Conservation (phyloP, 1,140 invertebrate species). For the Panonychus citri region DNA sequence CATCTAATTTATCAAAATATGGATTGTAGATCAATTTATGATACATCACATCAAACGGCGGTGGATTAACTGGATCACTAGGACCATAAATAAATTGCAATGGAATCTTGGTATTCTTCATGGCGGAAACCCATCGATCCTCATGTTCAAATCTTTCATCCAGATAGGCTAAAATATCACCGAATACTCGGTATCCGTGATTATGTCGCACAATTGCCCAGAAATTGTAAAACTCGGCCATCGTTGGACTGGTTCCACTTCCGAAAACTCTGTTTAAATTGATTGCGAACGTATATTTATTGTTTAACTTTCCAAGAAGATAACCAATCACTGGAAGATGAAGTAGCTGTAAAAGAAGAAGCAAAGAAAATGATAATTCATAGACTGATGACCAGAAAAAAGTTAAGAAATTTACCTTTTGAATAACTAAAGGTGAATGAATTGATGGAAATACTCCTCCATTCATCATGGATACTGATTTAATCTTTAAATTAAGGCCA, state of each 20-base stretch:
- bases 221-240: conserved; percentile 19
- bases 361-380: not conserved
- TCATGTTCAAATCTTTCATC: conserved; percentile 15
- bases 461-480: conserved; percentile 20
- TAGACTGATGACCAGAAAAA: no score
- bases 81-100: conserved; percentile 20
- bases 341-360: conserved; percentile 8
- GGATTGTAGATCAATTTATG: conserved; percentile 12
- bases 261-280: conserved; percentile 20
- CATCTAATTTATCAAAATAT: conserved; percentile 4
- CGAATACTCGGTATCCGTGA: conserved; percentile 15
- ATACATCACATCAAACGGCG: conserved; percentile 16
- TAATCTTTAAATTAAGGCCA: conserved; percentile 5
- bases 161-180: conserved; percentile 10
- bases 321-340: conserved; percentile 10
- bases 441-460: conserved; percentile 21
- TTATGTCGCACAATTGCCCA: conserved; percentile 16
- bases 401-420: conserved; percentile 12
- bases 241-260: conserved; percentile 14
- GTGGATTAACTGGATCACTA: conserved; percentile 20
- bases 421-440: conserved; percentile 16
- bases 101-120: conserved; percentile 16
- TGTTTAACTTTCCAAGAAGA: conserved; percentile 2
- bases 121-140: conserved; percentile 19
- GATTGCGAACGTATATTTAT: conserved; percentile 7